A percentile compares a stretch with the other conserved stretches of the same genome.
Conservation (phyloP, 2,113 vertebrate genomes). For the Seriola quinqueradiata region DNA sequence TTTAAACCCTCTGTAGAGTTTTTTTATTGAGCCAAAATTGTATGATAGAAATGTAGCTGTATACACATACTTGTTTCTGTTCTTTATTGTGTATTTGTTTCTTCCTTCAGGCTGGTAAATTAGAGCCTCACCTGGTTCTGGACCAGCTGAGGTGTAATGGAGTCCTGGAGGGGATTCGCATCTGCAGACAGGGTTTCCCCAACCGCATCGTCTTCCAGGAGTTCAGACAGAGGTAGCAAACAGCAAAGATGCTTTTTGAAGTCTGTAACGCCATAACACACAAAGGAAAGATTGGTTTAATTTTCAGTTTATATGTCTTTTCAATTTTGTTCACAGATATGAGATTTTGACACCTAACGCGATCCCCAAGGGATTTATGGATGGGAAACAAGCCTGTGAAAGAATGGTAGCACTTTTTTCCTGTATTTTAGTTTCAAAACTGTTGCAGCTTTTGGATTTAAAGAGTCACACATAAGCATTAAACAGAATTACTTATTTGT, state of each 20-base stretch:
- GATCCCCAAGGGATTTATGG: conserved; percentile 99
- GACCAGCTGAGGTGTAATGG: conserved; percentile 98
- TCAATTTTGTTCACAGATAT: conserved; percentile 85
- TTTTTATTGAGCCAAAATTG: not conserved
- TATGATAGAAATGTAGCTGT: not conserved
- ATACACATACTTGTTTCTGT: not conserved
- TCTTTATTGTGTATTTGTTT: not conserved
- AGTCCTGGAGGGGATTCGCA: conserved; percentile 96
- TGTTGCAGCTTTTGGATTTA: not conserved
- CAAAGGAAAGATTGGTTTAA: not conserved
- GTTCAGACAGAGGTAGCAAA: conserved; percentile 95
- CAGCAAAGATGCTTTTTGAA: not conserved
- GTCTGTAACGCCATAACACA: not conserved
- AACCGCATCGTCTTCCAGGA: conserved; percentile 99
- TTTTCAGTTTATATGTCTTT: conserved; percentile 5
- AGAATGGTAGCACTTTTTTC: conserved; percentile 89
- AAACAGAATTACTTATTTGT: no score
- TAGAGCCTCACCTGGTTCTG: conserved; percentile 96
- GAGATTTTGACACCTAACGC: conserved; percentile 98
- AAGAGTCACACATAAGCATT: no score
- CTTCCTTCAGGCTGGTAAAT: conserved; percentile 90
- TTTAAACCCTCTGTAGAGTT: no score
- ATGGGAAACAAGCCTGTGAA: conserved; percentile 98
- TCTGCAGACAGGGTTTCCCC: conserved; percentile 98
- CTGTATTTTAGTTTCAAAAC: not conserved